A percentile compares a stretch with the other conserved stretches of the same genome.
Conservation (phyloP, 1,140 invertebrate species). For the Saccostrea cuccullata region DNA sequence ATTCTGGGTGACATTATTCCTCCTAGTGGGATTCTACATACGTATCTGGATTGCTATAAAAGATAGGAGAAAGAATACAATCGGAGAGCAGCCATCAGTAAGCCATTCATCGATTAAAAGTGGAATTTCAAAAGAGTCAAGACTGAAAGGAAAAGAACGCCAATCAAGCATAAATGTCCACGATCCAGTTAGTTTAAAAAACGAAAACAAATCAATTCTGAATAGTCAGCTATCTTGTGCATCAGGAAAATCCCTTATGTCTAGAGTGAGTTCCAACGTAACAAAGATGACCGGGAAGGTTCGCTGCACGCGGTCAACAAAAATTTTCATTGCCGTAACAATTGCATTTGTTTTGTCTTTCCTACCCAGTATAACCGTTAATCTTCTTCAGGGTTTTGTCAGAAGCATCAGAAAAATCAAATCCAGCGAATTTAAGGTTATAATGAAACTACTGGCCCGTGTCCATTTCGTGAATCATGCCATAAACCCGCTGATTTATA, state of each 20-base stretch:
- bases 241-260: conserved; percentile 14
- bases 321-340: conserved; percentile 70
- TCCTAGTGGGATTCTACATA: conserved; percentile 62
- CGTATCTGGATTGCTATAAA: conserved; percentile 67
- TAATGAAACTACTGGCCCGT: conserved; percentile 69
- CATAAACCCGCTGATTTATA: conserved; percentile 75
- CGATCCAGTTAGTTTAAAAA: conserved; percentile 5
- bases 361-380: conserved; percentile 66
- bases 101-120: conserved; percentile 2
- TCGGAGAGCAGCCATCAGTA: conserved; percentile 54
- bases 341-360: conserved; percentile 69
- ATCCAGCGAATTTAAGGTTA: conserved; percentile 50
- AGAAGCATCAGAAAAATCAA: conserved; percentile 56
- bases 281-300: conserved; percentile 38
- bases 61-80: conserved; percentile 53
- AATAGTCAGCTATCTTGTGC: neutral
- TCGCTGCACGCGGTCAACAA: conserved; percentile 59
- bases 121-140: neutral
- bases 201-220: neutral
- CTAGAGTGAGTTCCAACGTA: conserved; percentile 33
- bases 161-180: neutral
- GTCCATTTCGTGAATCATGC: conserved; percentile 74
- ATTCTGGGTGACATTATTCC: conserved; percentile 59
- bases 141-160: neutral
- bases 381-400: conserved; percentile 57